Evolutionary conservation across 2,797 vertebrate genomes (phyloP), one percentile per base, ranked within the genome.

Genomic region (Phrynocephalus forsythii): DNA sequence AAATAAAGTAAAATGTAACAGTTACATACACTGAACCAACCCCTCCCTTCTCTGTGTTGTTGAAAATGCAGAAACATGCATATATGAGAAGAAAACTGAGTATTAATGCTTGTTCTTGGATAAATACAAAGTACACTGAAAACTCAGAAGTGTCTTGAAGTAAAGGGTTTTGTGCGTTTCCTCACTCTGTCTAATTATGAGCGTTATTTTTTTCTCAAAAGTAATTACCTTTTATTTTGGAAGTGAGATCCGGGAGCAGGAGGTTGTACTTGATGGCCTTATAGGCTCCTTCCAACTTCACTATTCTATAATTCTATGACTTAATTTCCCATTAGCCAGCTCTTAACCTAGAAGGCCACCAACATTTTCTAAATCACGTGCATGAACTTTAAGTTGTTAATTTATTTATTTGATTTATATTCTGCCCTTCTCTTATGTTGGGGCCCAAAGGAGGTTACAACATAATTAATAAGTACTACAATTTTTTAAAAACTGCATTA

Each of bases 41-140:
- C 6, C 3, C 0, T 1, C 85, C 87, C 78, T 91, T 50, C 20
- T 44, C 33, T 73, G 50, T 86, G 88, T 87, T 87, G 63, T 75
- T 90, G 71, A 84, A 92, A 93, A 84, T 89, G 87, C 90, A 90
- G 22, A 48, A 91, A 90, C 88, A 16, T 87, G 79, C 78, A 52
- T 69, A 30, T 82, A 44, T 85, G 82, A 80, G 81, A 95, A 94
- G 94, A 93, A 93, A 95, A 91, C 66, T 71, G 2, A 86, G 93
- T 93, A 93, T 94, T 94, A 92, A 93, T 90, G 86, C 68, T 1
- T 66, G 84, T 91, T 30, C 92, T 93, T 89, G 93, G 93, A 92
- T 50, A 7, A 79, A 50, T 89, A 94, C 95, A 77, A 1, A 95
- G 92, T 91, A 91, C 88, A 83, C 60, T 1, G 60, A 89, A 86